These are phyloP conservation scores for Austrofundulus limnaeus DNA, from an alignment of 2,113 vertebrate species.

Conservation along the genomic window DNA sequence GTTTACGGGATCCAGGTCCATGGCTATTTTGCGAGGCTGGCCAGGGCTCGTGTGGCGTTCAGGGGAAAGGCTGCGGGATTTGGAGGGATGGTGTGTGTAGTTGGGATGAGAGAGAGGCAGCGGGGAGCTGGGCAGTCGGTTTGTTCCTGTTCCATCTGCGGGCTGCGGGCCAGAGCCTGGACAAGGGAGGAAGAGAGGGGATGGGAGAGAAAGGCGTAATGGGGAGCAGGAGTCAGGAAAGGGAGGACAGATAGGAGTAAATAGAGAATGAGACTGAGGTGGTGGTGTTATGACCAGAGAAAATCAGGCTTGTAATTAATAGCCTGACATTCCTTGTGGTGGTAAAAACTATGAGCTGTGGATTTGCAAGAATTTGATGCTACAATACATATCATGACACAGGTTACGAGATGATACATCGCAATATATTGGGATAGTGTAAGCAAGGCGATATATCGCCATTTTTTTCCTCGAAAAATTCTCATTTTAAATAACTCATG, in stretches of 20 bases:
- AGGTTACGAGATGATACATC: no score
- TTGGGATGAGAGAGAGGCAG: constrained; percentile 70
- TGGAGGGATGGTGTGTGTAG: constrained; percentile 71
- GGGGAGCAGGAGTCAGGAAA: constrained; percentile 40
- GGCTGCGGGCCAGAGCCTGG: constrained; percentile 64
- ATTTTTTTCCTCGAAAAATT: no score
- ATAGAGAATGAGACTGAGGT: constrained; percentile 5
- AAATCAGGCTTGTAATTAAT: no score
- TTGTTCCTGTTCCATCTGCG: constrained; percentile 70
- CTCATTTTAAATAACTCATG: no score
- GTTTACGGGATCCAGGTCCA: constrained; percentile 65
- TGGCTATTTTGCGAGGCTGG: constrained; percentile 61
- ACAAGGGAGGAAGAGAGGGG: constrained; percentile 50
- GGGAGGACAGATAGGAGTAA: constrained; percentile 9
- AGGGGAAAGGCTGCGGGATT: constrained; percentile 66
- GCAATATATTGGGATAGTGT: no score
- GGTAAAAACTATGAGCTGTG: no score
- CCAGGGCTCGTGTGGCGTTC: constrained; percentile 37
- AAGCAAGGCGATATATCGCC: no score
- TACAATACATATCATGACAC: no score
- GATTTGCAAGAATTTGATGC: no score
- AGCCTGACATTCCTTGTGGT: no score
- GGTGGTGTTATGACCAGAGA: neutral
- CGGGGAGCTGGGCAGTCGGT: constrained; percentile 60
- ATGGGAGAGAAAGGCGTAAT: constrained; percentile 20